A percentile compares a stretch with the other conserved stretches of the same genome.
Evolutionary conservation across 2,888 invertebrate genomes (phyloP).

Genomic region (Teinopalpus imperialis): DNA sequence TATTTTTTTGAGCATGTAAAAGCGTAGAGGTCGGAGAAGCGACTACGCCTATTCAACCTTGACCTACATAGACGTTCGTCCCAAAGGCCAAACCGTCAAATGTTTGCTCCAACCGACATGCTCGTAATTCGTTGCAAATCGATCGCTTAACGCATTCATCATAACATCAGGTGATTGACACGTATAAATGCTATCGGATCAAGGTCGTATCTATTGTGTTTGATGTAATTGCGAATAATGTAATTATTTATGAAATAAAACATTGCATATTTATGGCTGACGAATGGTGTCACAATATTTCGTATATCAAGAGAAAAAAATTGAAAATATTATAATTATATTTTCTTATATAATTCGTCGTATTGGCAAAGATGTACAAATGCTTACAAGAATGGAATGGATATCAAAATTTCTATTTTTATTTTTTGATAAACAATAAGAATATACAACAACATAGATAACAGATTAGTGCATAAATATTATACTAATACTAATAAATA

Average conservation of each 20-base stretch:
- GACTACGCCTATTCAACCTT: constrained; percentile 45
- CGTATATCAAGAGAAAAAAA: neutral
- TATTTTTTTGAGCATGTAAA: constrained; percentile 8
- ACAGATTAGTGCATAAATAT: no score
- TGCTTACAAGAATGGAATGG: no score
- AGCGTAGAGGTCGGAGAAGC: constrained; percentile 24
- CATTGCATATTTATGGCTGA: neutral
- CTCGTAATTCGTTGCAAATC: constrained; percentile 9
- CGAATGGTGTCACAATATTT: constrained; percentile 2
- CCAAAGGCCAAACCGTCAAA: constrained; percentile 63
- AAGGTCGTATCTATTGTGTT: constrained; percentile 49
- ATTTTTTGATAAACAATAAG: no score
- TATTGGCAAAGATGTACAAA: no score
- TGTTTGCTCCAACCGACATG: constrained; percentile 36
- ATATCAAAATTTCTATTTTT: no score
- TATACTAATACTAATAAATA: no score
- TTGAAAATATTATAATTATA: no score
- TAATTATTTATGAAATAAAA: constrained; percentile 5
- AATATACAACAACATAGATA: no score
- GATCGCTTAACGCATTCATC: constrained; percentile 20
- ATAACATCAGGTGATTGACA: constrained; percentile 51
- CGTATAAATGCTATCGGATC: constrained; percentile 60
- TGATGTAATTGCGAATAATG: constrained; percentile 31
- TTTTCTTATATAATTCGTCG: no score
- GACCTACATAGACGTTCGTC: constrained; percentile 63